Base-by-base conservation (phyloP, 2,888 invertebrate species). In the Sialis lutaria region DNA sequence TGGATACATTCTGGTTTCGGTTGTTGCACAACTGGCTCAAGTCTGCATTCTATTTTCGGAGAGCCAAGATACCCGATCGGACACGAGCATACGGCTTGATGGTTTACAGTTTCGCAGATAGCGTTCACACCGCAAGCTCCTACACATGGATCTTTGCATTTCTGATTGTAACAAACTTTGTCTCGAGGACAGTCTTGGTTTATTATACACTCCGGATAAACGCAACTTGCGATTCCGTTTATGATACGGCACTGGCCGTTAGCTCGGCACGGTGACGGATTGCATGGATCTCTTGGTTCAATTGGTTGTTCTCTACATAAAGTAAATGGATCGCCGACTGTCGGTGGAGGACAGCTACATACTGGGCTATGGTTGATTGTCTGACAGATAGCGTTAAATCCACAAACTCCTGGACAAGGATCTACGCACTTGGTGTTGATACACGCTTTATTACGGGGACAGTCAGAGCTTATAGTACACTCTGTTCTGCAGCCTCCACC, bases 161-260 rank as follows among this genome's bases (percentile, higher is more conserved):
- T 83, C 53, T 86, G 86, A 37, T 77, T 76, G 56, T 83, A 81
- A 58, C 90, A 91, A 2, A 86, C 81, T 54, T 80, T 77, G 53
- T 86, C 78, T 48, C 83, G 74, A 0, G 86, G 74, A 64, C 91
- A 92, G 56, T 91, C 90, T n/a, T 83, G 81, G 59, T 90, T 90
- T 46, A 84, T 79, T 4, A 90, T 70, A 62, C 91, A 91, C 63
- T 90, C 91, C 0, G 89, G 89, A 63, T 87, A 89, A 47, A 75
- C 72, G 58, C 89, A 90, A 45, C 75, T 73, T 0, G 86, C 83
- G 4, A 73, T 72, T 10, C 72, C 73, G 51, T 82, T 83, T 49
- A 78, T 70, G 1, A 80, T 72, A 48, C 77, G 75, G 60, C 91
- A 91, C 53, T 83, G 77, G 5, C 90, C 90, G 57, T 88, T 88